Percentiles rank a stretch among this genome's conserved stretches.
Conservation (phyloP, 2,888 invertebrate genomes). For the Apamea epomidion region DNA sequence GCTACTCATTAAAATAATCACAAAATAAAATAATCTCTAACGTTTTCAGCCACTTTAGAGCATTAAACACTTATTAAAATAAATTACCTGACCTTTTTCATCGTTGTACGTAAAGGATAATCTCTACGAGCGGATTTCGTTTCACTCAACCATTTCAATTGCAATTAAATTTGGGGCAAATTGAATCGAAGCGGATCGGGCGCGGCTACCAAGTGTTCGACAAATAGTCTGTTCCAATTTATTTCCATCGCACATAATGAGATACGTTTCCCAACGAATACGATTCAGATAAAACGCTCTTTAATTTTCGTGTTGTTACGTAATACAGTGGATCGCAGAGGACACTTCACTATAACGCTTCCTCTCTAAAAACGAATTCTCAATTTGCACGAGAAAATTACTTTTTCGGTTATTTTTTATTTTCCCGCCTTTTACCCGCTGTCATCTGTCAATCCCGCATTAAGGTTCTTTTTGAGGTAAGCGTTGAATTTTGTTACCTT, state of each 20-base stretch:
- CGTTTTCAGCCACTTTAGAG: conserved; percentile 52
- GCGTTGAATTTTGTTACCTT: conserved; percentile 36
- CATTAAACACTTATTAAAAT: conserved; percentile 62
- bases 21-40: conserved; percentile 44
- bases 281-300: conserved; percentile 80
- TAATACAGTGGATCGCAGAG: conserved; percentile 71
- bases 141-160: conserved; percentile 83
- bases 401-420: conserved; percentile 50
- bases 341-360: conserved; percentile 67
- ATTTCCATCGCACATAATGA: conserved; percentile 86
- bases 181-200: conserved; percentile 84
- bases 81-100: conserved; percentile 67
- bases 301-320: conserved; percentile 81
- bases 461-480: conserved; percentile 37
- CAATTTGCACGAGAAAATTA: conserved; percentile 61
- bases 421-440: conserved; percentile 55
- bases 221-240: conserved; percentile 88
- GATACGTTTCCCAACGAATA: conserved; percentile 83
- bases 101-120: conserved; percentile 73
- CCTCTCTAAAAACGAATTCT: conserved; percentile 61
- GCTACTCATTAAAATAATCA: conserved; percentile 30
- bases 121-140: conserved; percentile 82
- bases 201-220: conserved; percentile 85
- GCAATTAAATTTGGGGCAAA: conserved; percentile 88
- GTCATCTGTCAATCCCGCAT: conserved; percentile 59